Conservation (phyloP, 2,888 invertebrate genomes). For the Villa cingulata region DNA sequence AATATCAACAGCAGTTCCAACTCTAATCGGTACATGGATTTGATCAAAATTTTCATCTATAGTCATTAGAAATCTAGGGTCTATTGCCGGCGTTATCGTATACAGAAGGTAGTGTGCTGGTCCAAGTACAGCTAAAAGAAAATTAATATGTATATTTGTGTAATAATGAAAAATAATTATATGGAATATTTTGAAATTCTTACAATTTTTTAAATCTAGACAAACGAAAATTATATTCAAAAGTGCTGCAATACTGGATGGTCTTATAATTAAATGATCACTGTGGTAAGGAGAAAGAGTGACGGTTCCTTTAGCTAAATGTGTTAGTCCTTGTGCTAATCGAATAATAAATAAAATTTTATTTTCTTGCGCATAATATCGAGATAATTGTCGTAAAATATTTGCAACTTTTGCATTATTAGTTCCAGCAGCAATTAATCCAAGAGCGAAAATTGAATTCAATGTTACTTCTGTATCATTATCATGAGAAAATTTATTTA, state of each 20-base stretch:
- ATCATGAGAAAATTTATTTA: conserved; percentile 95
- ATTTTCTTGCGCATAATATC: conserved; percentile 89
- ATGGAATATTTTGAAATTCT: conserved; percentile 31
- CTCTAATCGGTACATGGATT: conserved; percentile 74
- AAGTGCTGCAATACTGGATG: conserved; percentile 83
- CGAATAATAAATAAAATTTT: conserved; percentile 90
- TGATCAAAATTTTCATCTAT: conserved; percentile 84
- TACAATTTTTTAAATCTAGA: conserved; percentile 86
- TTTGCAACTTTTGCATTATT: conserved; percentile 77
- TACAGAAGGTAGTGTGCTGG: conserved; percentile 87
- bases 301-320: conserved; percentile 92
- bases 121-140: conserved; percentile 62
- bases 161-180: background rate
- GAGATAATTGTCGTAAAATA: conserved; percentile 86
- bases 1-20: conserved; percentile 85
- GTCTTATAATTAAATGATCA: conserved; percentile 77
- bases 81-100: conserved; percentile 90
- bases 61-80: conserved; percentile 90
- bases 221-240: conserved; percentile 77
- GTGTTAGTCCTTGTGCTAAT: conserved; percentile 83
- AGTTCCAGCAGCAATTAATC: conserved; percentile 76
- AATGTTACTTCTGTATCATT: conserved; percentile 88
- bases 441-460: conserved; percentile 94
- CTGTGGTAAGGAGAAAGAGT: conserved; percentile 88
- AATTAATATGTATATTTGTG: no score